Base-by-base conservation (phyloP, 2,797 vertebrate genomes). In the Adrianichthys oophorus region DNA sequence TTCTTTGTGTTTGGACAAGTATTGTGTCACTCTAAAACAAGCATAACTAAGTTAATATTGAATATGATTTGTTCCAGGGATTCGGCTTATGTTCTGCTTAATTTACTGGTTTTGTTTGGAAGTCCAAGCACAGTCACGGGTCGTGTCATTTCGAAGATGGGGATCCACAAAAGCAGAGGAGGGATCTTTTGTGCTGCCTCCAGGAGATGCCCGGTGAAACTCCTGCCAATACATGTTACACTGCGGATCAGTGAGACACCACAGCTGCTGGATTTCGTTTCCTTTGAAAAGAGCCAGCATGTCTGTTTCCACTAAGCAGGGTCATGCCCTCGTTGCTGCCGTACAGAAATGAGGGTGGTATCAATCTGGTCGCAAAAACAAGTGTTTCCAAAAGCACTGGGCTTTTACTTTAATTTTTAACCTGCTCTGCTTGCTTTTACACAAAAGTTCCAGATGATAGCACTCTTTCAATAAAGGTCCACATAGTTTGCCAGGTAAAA, bases 1-100 rank as follows among this genome's bases (percentile, higher is more conserved):
- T 88, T 89, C 85, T 85, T 89, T 82, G 80, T 92, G 83, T 90
- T 89, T 86, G 87, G 89, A 79, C 85, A 91, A 87, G 89, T 90
- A 88, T 66, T 65, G 76, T 84, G 76, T 86, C 80, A 79, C 73
- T 63, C 55, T 65, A 80, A 80, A 57, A 81, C 64, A 66, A 85
- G 76, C 79, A 78, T 77, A 72, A 77, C 82, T 74, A 77, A 80
- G 43, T 68, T 79, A 68, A 82, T 83, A 81, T 69, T 73, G 55
- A 62, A 44, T 70, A 45, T 71, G 68, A 79, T 85, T 85, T 77
- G 79, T 84, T 84, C 79, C 80, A 78, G 74, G 59, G 74, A 68
- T 78, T 67, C 56, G 32, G 52, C 68, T 71, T 82, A 88, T 83
- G 74, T 70, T 88, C 74, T 73, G 55, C 70, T 66, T 58, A 18